phyloP scores from a whole-genome alignment of 2,888 invertebrate genomes.

The Rhopalosiphum nymphaeae region DNA sequence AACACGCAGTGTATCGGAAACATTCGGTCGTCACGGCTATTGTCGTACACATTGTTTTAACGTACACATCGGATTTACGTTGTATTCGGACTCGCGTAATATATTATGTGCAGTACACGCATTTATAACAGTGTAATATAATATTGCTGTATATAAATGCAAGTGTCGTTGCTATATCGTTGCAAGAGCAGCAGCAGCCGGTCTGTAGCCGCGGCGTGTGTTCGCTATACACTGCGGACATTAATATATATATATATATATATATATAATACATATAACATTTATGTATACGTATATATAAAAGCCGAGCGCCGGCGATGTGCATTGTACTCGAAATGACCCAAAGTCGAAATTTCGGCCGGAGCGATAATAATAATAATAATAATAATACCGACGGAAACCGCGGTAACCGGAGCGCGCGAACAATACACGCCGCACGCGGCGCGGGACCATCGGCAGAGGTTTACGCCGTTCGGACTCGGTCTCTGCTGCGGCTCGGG shows the following conservation, averaged over 20 bases:
- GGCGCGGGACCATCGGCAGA: not conserved
- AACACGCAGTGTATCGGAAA: too few species aligned
- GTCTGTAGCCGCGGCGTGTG: not conserved
- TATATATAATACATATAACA: too few species aligned
- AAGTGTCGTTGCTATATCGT: not conserved
- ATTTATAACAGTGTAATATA: too few species aligned
- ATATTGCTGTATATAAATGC: not conserved
- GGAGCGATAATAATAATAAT: not conserved
- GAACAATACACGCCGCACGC: not conserved
- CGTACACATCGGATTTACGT: too few species aligned
- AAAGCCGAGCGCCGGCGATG: not conserved
- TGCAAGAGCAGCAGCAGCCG: not conserved
- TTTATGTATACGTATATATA: not conserved
- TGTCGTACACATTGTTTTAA: too few species aligned
- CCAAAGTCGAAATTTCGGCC: not conserved
- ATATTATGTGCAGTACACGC: not conserved
- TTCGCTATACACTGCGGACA: not conserved
- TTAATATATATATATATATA: not conserved
- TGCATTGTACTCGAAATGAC: not conserved
- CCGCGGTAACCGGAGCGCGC: not conserved
- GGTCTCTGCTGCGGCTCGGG: not conserved
- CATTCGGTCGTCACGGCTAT: too few species aligned
- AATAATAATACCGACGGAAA: not conserved
- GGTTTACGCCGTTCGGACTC: not conserved
- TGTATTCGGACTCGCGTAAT: not conserved